Base-by-base conservation (phyloP, 1,140 invertebrate species). In the Eupeodes corollae region DNA sequence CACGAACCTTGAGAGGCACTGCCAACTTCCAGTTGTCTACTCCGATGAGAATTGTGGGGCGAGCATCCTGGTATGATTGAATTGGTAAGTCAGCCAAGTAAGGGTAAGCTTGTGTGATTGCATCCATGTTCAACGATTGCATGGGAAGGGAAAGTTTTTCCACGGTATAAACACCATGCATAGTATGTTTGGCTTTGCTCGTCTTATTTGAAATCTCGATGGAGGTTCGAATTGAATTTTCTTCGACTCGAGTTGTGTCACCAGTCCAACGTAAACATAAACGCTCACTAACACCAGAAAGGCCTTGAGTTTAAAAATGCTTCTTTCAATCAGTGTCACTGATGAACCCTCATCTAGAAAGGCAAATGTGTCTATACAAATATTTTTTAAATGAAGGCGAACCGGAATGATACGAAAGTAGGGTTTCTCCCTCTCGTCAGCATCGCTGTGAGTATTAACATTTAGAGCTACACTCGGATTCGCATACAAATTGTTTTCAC, bases 281-380 rank as follows among this genome's bases (percentile, higher is more conserved):
- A 45, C 6, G 6, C 14, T 13, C 21, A 18, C 5, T 19, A 37
- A 14, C 35, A 16, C 35, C 35, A 14, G 13, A 3, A 3, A 37
- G 6, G 6, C 35, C 35, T 16, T 5, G 15, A 14, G 3, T 16
- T 3, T 37, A 11, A 37, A 37, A 6, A 37, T 6, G 3, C 10
- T 33, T 37, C 43, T 45, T 8, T 46, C 44, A 10, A 46, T 37
- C 13, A 46, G 13, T 11, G 34, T 46, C 18, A 46, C 34, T 11
- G 33, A 13, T n/a, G 44, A 46, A 30, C 37, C 35, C 19, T 46
- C 19, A 19, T 46, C 44, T 30, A 46, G 13, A 38, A 46, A 46
- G 8, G 44, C 44, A 46, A 18, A 46, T 10, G 34, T 38, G 11
- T 35, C 37, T 19, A 46, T 37, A 21, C 3, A 34, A 3, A 34